Percentiles rank a stretch among this genome's conserved stretches.
Evolutionary conservation across 2,888 invertebrate species (phyloP).

Genomic region (Andrena trimmerana): DNA sequence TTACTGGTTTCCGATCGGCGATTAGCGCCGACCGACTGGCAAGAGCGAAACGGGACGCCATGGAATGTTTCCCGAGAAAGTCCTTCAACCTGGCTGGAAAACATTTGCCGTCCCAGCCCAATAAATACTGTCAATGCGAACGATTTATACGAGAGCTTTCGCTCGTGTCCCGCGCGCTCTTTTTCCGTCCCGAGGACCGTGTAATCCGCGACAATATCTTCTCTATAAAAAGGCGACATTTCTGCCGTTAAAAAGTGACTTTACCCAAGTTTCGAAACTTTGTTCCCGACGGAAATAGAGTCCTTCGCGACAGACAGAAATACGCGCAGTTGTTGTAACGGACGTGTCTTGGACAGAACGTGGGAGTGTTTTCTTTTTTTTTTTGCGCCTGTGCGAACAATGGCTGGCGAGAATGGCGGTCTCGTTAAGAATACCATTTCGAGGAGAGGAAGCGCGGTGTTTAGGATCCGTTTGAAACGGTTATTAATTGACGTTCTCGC

Average conservation of each 20-base stretch:
- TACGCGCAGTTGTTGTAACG: neutral
- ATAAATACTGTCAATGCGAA: conserved; percentile 65
- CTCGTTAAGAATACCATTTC: neutral
- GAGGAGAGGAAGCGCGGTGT: conserved; percentile 15
- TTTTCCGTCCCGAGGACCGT: neutral
- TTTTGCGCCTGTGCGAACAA: neutral
- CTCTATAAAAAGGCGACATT: neutral
- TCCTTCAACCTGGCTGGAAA: conserved; percentile 60
- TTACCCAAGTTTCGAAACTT: neutral
- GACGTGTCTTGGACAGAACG: neutral
- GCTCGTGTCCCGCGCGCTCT: conserved; percentile 28
- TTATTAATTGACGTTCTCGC: conserved; percentile 75
- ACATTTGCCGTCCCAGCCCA: conserved; percentile 51
- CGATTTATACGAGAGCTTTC: conserved; percentile 61
- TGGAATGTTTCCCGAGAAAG: conserved; percentile 51
- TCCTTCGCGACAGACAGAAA: neutral
- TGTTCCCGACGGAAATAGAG: neutral
- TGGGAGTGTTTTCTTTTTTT: neutral
- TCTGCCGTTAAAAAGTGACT: too few species aligned
- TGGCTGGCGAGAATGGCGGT: too few species aligned
- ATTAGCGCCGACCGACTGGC: conserved; percentile 21
- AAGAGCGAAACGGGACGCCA: conserved; percentile 41
- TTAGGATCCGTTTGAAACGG: conserved; percentile 69
- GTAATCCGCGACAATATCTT: conserved; percentile 34
- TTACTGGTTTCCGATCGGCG: conserved; percentile 46